phyloP scores from a whole-genome alignment of 2,888 invertebrate genomes.

The Osedax frankpressi region DNA sequence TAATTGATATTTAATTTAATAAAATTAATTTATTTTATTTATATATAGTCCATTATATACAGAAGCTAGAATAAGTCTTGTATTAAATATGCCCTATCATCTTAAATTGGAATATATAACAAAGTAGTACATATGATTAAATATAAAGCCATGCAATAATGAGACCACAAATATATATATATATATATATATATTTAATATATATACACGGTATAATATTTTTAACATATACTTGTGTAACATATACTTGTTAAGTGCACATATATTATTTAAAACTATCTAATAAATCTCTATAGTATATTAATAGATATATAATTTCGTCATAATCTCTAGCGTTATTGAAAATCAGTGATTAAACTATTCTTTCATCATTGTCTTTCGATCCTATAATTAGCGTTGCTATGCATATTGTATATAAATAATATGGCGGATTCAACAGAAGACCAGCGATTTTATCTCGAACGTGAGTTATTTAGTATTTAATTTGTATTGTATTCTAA shows the following conservation, averaged over 20 bases:
- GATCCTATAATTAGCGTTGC: too few species aligned
- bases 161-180: neutral
- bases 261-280: too few species aligned
- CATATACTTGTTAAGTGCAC: too few species aligned
- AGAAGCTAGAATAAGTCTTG: neutral
- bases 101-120: neutral
- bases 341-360: too few species aligned
- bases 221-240: too few species aligned
- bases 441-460: neutral
- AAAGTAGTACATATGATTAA: neutral
- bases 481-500: too few species aligned
- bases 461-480: neutral
- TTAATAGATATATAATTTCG: too few species aligned
- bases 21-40: slow-evolving; percentile 17
- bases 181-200: slow-evolving; percentile 1
- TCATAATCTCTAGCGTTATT: too few species aligned
- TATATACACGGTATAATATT: too few species aligned
- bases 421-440: neutral
- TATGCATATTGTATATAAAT: too few species aligned
- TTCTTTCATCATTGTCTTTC: too few species aligned
- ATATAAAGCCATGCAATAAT: neutral
- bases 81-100: neutral
- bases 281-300: too few species aligned
- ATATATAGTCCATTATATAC: slow-evolving; percentile 9
- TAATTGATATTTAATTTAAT: slow-evolving; percentile 21